Conservation (phyloP, 2,797 vertebrate genomes). For the Benthosema pterotum region DNA sequence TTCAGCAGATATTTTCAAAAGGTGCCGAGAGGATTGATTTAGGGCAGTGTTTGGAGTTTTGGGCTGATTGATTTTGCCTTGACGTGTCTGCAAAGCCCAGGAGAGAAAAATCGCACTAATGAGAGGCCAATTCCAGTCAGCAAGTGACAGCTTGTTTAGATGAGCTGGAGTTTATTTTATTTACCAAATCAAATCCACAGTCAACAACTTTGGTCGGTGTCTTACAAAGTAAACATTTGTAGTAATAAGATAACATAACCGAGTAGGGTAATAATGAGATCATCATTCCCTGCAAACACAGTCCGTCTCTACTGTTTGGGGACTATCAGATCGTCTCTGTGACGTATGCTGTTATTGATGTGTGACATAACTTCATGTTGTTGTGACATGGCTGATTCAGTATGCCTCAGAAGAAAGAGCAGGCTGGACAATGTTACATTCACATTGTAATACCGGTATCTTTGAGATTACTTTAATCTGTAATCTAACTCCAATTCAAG, state of each 20-base stretch:
- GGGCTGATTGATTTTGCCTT: conserved; percentile 48
- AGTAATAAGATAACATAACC: conserved; percentile 3
- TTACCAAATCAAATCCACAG: conserved; percentile 46
- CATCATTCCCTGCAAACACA: conserved; percentile 27
- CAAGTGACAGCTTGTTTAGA: conserved; percentile 37
- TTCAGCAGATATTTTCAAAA: conserved; percentile 41
- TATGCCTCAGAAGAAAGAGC: neutral
- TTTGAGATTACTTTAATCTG: conserved; percentile 19
- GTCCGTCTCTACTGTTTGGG: conserved; percentile 12
- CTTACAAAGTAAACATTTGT: neutral
- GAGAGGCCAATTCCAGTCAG: conserved; percentile 45
- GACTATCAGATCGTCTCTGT: conserved; percentile 27
- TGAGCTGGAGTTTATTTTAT: conserved; percentile 30
- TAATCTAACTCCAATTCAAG: too few relatives aligned
- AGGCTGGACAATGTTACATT: too few relatives aligned
- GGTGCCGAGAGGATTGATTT: conserved; percentile 28
- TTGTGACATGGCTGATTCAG: too few relatives aligned
- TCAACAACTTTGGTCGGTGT: conserved; percentile 20
- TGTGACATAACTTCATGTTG: conserved; percentile 30
- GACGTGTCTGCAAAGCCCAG: conserved; percentile 31
- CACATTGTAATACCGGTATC: too few relatives aligned
- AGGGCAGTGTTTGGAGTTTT: conserved; percentile 34
- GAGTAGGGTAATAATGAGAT: too few relatives aligned
- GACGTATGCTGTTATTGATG: conserved; percentile 15
- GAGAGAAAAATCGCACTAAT: conserved; percentile 52